These are phyloP conservation scores for Nothoprocta pentlandii DNA, from an alignment of 2,113 vertebrate species.

Conservation along the genomic window DNA sequence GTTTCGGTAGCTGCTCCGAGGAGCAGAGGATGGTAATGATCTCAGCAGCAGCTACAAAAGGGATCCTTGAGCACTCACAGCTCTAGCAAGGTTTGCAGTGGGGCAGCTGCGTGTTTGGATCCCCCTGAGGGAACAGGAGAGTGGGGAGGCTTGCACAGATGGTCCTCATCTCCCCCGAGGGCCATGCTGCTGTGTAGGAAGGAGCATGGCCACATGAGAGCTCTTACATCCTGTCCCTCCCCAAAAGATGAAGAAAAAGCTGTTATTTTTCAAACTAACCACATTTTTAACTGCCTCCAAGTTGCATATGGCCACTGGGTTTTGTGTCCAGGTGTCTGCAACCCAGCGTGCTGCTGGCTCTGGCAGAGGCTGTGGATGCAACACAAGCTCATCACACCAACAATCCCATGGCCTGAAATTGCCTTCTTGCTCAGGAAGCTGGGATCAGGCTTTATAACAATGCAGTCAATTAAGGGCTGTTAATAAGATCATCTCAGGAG, in stretches of 20 bases:
- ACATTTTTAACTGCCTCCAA: not conserved
- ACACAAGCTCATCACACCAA: fast-evolving
- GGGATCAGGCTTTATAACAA: not conserved
- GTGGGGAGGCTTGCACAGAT: fast-evolving
- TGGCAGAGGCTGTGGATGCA: not conserved
- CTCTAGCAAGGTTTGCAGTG: not conserved
- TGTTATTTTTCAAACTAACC: not conserved
- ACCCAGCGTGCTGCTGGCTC: not conserved
- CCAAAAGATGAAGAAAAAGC: not conserved
- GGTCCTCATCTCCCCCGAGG: fast-evolving
- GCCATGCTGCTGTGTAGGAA: not conserved
- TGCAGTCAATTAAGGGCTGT: not conserved
- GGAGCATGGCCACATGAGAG: not conserved
- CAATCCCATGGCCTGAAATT: not conserved
- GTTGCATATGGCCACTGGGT: not conserved
- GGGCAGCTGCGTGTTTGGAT: not conserved
- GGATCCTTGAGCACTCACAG: not conserved
- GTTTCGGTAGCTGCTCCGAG: not conserved
- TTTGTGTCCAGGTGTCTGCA: not conserved
- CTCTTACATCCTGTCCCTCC: not conserved
- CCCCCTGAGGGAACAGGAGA: not conserved
- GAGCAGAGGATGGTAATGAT: not conserved
- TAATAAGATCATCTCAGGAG: not conserved
- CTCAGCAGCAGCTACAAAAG: not conserved
- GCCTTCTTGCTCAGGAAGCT: not conserved